phyloP scores from a whole-genome alignment of 2,113 vertebrate species.

The Gymnarchus niloticus region DNA sequence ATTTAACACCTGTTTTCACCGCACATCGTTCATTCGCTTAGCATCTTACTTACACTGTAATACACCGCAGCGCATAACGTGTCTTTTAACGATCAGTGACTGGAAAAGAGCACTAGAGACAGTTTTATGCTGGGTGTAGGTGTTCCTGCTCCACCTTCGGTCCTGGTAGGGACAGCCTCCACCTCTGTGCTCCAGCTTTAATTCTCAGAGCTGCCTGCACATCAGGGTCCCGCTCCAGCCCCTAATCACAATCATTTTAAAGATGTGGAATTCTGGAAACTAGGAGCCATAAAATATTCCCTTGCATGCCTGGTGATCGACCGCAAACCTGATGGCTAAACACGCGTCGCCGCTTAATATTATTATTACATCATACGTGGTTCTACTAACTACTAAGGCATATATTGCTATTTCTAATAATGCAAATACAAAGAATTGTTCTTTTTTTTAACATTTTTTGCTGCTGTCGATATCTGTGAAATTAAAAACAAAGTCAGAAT shows the following conservation, averaged over 20 bases:
- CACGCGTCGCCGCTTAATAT: background rate
- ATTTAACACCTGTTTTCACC: background rate
- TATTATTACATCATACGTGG: background rate
- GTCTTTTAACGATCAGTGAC: background rate
- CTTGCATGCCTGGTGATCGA: background rate
- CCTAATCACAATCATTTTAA: background rate
- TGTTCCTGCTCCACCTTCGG: background rate
- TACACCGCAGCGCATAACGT: background rate
- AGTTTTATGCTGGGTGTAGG: background rate
- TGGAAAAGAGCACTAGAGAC: background rate
- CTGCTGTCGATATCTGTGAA: background rate
- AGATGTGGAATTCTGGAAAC: background rate
- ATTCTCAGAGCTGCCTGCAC: background rate
- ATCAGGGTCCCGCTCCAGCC: background rate
- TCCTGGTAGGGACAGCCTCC: background rate
- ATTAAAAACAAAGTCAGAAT: background rate
- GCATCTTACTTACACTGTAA: background rate
- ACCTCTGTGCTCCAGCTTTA: background rate
- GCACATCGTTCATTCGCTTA: background rate
- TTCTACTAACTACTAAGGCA: background rate
- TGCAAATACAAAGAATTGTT: background rate
- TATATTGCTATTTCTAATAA: background rate
- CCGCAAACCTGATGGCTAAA: background rate
- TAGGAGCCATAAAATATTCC: background rate
- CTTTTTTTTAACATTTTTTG: background rate